phyloP scores from a whole-genome alignment of 2,113 vertebrate species.

The Coptodon bakossiorum region DNA sequence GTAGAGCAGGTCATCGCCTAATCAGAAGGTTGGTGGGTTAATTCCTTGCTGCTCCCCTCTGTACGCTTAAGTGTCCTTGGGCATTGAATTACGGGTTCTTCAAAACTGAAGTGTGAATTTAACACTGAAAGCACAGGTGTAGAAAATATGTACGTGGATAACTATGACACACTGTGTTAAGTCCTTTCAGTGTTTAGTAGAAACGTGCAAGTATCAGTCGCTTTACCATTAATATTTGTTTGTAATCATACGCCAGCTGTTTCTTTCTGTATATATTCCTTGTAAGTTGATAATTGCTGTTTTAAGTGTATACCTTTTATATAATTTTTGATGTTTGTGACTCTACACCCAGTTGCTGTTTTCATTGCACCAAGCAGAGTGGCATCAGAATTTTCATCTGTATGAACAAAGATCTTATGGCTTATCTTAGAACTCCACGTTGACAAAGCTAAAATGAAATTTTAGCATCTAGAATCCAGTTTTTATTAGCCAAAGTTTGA shows the following conservation, averaged over 20 bases:
- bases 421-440: accelerated
- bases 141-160: neutral
- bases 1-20: neutral
- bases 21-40: neutral
- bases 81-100: neutral
- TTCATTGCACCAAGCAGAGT: neutral
- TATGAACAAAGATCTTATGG: neutral
- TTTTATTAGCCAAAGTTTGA: neutral
- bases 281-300: neutral
- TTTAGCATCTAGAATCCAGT: neutral
- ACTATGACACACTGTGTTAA: neutral
- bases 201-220: neutral
- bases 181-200: neutral
- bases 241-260: neutral
- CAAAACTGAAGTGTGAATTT: neutral
- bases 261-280: neutral
- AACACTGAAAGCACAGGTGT: neutral
- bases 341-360: neutral
- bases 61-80: accelerated
- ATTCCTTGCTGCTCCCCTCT: neutral
- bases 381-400: neutral
- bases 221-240: neutral
- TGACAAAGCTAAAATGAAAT: neutral
- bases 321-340: neutral
- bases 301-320: neutral